Evolutionary conservation across 2,113 vertebrate genomes (phyloP).

Genomic region (Poicephalus gulielmi): DNA sequence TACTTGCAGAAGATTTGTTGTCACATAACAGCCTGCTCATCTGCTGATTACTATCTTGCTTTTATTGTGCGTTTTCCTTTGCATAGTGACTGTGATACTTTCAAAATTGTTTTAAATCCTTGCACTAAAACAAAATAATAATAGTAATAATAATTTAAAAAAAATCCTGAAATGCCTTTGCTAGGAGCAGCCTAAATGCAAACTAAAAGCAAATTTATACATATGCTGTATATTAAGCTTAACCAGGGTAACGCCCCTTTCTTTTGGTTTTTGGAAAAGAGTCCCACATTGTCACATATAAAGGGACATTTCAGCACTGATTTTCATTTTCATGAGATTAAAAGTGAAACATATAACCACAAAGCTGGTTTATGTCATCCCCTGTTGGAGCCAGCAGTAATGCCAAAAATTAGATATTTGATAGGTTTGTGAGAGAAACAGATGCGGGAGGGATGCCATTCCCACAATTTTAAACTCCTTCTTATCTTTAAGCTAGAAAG

Average conservation of each 20-base stretch:
- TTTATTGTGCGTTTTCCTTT: slow-evolving; percentile 39
- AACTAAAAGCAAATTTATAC: slow-evolving; percentile 67
- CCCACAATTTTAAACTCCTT: slow-evolving; percentile 86
- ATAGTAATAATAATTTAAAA: background rate
- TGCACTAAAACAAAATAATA: slow-evolving; percentile 8
- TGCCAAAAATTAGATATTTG: slow-evolving; percentile 92
- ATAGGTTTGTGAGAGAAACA: slow-evolving; percentile 90
- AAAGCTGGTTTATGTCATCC: slow-evolving; percentile 92
- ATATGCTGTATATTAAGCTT: slow-evolving; percentile 75
- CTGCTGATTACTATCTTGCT: background rate
- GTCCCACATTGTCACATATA: slow-evolving; percentile 78
- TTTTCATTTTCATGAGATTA: slow-evolving; percentile 85
- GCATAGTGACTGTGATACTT: background rate
- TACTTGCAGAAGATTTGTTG: slow-evolving; percentile 55
- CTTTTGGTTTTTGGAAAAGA: slow-evolving; percentile 74
- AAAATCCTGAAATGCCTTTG: slow-evolving; percentile 35
- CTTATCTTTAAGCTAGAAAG: slow-evolving; percentile 89
- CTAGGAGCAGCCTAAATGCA: slow-evolving; percentile 31
- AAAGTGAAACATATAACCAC: slow-evolving; percentile 88
- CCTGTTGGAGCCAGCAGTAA: slow-evolving; percentile 81
- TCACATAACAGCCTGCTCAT: slow-evolving; percentile 39
- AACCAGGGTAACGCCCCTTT: slow-evolving; percentile 73
- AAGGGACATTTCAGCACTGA: slow-evolving; percentile 80
- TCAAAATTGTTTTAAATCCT: slow-evolving; percentile 33
- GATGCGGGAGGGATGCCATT: slow-evolving; percentile 87